A percentile compares a stretch with the other conserved stretches of the same genome.
These are phyloP conservation scores for Pagrus major DNA, from an alignment of 2,113 vertebrate genomes.

Conservation along the genomic window DNA sequence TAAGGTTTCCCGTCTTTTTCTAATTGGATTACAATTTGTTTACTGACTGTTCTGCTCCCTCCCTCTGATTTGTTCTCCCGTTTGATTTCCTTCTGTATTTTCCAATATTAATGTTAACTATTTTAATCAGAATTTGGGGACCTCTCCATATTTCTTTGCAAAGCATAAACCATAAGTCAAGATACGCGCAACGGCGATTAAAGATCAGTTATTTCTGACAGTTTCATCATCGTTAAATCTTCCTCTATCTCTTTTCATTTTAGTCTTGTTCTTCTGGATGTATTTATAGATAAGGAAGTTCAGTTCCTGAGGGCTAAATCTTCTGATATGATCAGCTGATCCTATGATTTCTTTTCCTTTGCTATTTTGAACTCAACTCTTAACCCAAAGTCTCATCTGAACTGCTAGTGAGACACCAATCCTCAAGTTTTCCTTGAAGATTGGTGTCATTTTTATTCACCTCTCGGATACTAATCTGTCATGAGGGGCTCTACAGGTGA, in stretches of 20 bases:
- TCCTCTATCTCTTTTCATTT: neutral
- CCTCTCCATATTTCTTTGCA: conserved; percentile 1
- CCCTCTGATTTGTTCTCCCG: conserved; percentile 9
- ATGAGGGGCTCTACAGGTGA: no score
- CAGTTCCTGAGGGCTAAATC: neutral
- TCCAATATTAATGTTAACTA: conserved; percentile 15
- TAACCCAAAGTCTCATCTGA: neutral
- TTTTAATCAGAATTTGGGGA: conserved; percentile 3
- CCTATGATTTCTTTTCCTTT: neutral
- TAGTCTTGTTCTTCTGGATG: conserved; percentile 11
- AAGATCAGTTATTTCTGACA: conserved; percentile 35
- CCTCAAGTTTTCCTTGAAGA: conserved; percentile 9
- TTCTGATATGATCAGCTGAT: conserved; percentile 18
- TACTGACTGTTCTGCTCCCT: conserved; percentile 5
- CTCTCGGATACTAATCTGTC: no score
- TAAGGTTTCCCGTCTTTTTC: conserved; percentile 20
- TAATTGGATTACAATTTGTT: conserved; percentile 51
- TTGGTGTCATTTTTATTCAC: conserved; percentile 7
- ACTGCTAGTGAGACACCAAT: no score
- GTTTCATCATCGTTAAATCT: conserved; percentile 53
- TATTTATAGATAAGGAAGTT: conserved; percentile 26
- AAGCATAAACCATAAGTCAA: conserved; percentile 12
- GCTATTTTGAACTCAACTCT: neutral
- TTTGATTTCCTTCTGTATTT: neutral
- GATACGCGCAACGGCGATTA: conserved; percentile 32